Conservation (phyloP, 2,113 vertebrate genomes). For the Psammodynastes pulverulentus region DNA sequence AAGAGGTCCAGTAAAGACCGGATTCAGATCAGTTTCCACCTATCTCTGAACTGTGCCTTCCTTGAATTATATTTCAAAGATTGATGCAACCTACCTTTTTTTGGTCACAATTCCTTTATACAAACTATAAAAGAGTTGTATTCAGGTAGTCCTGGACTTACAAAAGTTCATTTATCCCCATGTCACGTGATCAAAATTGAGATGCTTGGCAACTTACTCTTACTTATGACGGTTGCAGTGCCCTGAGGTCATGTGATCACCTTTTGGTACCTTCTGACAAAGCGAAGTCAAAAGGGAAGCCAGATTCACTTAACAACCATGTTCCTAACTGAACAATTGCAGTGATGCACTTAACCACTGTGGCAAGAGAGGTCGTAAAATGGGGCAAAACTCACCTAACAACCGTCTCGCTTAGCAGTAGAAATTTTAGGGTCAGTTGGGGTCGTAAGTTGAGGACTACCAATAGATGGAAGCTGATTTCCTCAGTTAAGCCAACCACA, state of each 20-base stretch:
- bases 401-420: not conserved
- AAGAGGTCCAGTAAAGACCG: not conserved
- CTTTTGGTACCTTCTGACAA: not conserved
- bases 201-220: not conserved
- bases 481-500: not conserved
- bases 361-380: not conserved
- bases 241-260: not conserved
- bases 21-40: not conserved
- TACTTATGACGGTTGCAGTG: not conserved
- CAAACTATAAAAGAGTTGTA: not conserved
- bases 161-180: not conserved
- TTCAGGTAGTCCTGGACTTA: too few species aligned
- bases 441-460: not conserved
- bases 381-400: not conserved
- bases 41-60: not conserved
- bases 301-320: not conserved
- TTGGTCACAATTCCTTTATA: not conserved
- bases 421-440: not conserved
- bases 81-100: not conserved
- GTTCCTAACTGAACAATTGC: not conserved
- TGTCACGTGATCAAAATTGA: not conserved
- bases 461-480: not conserved
- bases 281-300: not conserved
- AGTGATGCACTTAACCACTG: not conserved
- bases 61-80: not conserved